Evolutionary conservation across 2,797 vertebrate genomes (phyloP).

Genomic region (Rallus crepitans): DNA sequence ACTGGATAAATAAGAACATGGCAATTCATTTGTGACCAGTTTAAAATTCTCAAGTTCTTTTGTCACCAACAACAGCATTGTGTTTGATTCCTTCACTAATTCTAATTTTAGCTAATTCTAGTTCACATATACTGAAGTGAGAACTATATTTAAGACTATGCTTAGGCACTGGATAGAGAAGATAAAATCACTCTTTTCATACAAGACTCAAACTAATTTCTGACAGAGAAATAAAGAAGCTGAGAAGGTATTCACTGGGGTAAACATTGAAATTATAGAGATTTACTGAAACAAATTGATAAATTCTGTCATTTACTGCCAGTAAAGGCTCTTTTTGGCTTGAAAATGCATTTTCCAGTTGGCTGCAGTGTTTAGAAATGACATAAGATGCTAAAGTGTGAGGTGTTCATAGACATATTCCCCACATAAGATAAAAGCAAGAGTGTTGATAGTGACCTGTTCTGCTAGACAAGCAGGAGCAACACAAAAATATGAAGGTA

Average conservation of each 20-base stretch:
- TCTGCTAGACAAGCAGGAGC: not conserved
- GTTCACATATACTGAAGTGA: not conserved
- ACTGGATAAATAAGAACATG: not conserved
- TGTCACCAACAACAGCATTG: not conserved
- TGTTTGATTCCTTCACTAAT: not conserved
- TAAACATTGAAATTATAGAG: conserved; percentile 17
- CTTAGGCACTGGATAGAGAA: not conserved
- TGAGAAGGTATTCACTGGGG: not conserved
- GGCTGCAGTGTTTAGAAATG: not conserved
- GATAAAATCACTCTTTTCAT: not conserved
- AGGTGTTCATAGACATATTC: not conserved
- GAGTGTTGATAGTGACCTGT: not conserved
- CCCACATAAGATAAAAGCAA: not conserved
- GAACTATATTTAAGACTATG: not conserved
- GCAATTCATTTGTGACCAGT: not conserved
- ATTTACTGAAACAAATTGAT: conserved; percentile 33
- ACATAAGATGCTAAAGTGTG: not conserved
- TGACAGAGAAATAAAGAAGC: conserved; percentile 12
- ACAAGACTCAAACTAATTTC: conserved; percentile 9
- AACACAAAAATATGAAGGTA: not conserved
- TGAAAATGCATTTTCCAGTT: conserved; percentile 4
- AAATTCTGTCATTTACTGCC: conserved; percentile 25
- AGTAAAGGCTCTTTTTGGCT: conserved; percentile 29
- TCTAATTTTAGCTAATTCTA: not conserved
- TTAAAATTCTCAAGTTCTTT: not conserved